A percentile compares a stretch with the other conserved stretches of the same genome.
Evolutionary conservation across 2,888 invertebrate genomes (phyloP).

Genomic region (Mycalesis mineus): DNA sequence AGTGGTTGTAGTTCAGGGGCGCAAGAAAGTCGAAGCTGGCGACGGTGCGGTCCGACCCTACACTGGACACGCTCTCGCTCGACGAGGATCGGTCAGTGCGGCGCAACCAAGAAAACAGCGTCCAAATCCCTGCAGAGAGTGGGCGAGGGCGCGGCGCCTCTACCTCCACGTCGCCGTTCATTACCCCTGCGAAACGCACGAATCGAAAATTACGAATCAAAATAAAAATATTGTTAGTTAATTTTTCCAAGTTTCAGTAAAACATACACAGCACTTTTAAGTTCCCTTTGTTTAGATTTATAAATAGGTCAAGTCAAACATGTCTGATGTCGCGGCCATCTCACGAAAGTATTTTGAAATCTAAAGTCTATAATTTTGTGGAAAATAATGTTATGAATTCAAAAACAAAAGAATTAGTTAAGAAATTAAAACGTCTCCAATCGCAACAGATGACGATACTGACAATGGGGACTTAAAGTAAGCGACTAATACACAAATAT

Average conservation of each 20-base stretch:
- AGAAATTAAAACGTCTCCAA: not conserved
- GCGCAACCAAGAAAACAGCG: constrained; percentile 86
- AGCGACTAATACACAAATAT: constrained; percentile 11
- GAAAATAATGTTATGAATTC: not conserved
- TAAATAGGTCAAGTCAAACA: constrained; percentile 8
- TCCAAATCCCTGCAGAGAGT: constrained; percentile 71
- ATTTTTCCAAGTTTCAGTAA: no score
- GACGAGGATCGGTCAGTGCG: constrained; percentile 69
- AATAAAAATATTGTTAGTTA: not conserved
- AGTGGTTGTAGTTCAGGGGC: constrained; percentile 71
- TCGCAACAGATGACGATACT: not conserved
- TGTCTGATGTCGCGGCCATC: not conserved
- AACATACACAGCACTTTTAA: constrained; percentile 10
- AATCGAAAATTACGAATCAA: not conserved
- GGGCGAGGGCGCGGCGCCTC: constrained; percentile 63
- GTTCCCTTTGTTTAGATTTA: constrained; percentile 10
- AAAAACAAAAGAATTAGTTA: no score
- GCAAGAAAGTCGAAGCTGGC: constrained; percentile 84
- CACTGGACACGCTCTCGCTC: constrained; percentile 80
- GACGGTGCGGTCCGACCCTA: constrained; percentile 84
- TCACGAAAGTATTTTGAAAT: not conserved
- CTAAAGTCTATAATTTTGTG: not conserved
- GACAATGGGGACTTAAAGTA: not conserved
- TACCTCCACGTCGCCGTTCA: constrained; percentile 53
- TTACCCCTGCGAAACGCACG: constrained; percentile 53